phyloP scores from a whole-genome alignment of 2,888 invertebrate genomes.

The Cheilosia variabilis region DNA sequence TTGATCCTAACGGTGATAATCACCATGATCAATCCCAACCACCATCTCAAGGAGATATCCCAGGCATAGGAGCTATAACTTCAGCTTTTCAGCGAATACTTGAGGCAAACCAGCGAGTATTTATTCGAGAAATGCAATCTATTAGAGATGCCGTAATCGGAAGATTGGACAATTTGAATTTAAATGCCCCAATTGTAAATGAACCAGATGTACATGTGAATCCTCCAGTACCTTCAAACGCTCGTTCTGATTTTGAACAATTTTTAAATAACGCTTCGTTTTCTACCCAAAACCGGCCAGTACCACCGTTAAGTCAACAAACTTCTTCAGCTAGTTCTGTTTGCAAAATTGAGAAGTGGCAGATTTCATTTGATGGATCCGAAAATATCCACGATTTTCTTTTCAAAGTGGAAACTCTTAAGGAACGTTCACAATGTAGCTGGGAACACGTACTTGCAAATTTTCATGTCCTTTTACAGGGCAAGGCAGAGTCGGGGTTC shows the following conservation, averaged over 20 bases:
- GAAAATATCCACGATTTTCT: constrained; percentile 5
- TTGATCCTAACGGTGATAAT: too few relatives aligned
- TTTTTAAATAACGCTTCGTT: constrained; percentile 2
- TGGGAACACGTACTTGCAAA: not conserved
- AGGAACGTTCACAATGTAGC: not conserved
- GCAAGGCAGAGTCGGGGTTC: not conserved
- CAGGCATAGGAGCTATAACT: too few relatives aligned
- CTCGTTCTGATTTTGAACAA: constrained; percentile 6
- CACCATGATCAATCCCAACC: too few relatives aligned
- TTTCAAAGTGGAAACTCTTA: constrained; percentile 7
- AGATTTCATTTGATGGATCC: not conserved
- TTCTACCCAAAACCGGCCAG: not conserved
- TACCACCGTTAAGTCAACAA: not conserved
- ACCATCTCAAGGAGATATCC: too few relatives aligned
- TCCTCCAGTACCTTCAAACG: constrained; percentile 6
- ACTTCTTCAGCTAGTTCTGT: not conserved
- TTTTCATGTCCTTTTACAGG: not conserved
- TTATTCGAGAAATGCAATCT: too few relatives aligned
- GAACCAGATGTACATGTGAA: not conserved
- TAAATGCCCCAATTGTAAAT: not conserved
- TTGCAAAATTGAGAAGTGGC: constrained; percentile 6
- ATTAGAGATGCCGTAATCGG: too few relatives aligned
- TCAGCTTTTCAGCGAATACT: too few relatives aligned
- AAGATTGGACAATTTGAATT: too few relatives aligned
- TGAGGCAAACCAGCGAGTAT: too few relatives aligned